Evolutionary conservation across 1,140 invertebrate genomes (phyloP), one percentile per base, ranked within the genome.

Genomic region (Drosophila mauritiana): DNA sequence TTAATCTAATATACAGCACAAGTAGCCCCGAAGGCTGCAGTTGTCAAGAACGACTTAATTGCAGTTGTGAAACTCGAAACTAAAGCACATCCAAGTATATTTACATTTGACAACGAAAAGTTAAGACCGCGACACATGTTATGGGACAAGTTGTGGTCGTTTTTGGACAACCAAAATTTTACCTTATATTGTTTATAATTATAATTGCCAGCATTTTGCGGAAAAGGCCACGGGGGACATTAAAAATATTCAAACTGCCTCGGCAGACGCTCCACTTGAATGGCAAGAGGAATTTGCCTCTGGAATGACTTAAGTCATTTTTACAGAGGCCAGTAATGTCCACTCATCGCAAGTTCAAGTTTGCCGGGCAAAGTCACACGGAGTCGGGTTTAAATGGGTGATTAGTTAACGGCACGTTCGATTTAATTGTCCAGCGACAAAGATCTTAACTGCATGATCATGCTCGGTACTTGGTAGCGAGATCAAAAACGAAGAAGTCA

Each of bases 161-260:
- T 55, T 69, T 43, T 40, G 54, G 59, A 48, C 70, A 81, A 59
- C 36, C 64, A 78, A 85, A 88, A 75, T 88, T 76, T 76, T 79
- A 76, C 65, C 73, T 74, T 89, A 77, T 83, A 80, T 83, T 77
- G 75, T 65, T 88, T 88, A 77, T 80, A 88, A 88, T 89, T 88
- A 88, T 88, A 80, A 89, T 89, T 89, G 64, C 52, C 62, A 82
- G 55, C 65, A 34, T 82, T 59, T 75, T 76, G 57, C 49, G 73
- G 51, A 76, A 88, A 89, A 88, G 83, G 83, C 77, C 83, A 88
- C 67, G 36, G 25, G 43, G 52, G 37, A 70, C 83, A 88, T 88
- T 83, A 88, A 89, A 78, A 85, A 45, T 65, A 75, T 57, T 53
- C 39, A 65, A 68, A 77, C 58, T 65, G 68, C 52, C 52, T 43